Percentiles rank a stretch among this genome's conserved stretches.
Conservation (phyloP, 2,113 vertebrate species). For the Crocuta crocuta region DNA sequence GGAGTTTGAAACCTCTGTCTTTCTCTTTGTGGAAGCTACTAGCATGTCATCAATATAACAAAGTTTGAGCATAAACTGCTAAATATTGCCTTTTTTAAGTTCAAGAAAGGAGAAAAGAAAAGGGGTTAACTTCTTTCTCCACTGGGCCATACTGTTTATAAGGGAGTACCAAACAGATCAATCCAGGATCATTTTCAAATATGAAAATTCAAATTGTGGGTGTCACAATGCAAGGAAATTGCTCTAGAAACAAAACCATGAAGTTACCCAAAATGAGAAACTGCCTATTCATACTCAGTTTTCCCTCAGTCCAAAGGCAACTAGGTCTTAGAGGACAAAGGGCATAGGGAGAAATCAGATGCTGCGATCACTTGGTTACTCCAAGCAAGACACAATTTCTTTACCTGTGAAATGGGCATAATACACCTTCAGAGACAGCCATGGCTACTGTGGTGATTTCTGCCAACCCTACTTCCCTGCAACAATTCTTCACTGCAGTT, state of each 20-base stretch:
- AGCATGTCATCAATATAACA: background rate
- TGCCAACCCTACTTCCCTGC: background rate
- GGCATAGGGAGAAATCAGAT: background rate
- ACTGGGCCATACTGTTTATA: background rate
- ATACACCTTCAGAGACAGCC: accelerated
- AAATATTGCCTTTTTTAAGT: background rate
- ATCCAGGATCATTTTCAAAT: background rate
- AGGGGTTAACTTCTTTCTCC: background rate
- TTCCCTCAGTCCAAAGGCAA: background rate
- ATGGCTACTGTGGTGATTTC: background rate
- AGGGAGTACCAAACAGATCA: background rate
- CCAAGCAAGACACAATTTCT: background rate
- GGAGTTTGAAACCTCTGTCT: background rate
- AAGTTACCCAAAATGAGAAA: background rate
- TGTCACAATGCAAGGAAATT: background rate
- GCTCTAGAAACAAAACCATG: background rate
- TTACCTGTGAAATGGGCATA: background rate
- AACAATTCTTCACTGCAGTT: background rate
- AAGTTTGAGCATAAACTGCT: background rate
- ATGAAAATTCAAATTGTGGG: too few relatives aligned
- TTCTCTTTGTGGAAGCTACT: background rate
- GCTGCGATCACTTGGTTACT: background rate
- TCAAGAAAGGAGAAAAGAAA: background rate
- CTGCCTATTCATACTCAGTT: background rate
- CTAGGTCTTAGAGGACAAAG: background rate